These are phyloP conservation scores for Borostomias antarcticus DNA, from an alignment of 2,797 vertebrate species.

Conservation along the genomic window DNA sequence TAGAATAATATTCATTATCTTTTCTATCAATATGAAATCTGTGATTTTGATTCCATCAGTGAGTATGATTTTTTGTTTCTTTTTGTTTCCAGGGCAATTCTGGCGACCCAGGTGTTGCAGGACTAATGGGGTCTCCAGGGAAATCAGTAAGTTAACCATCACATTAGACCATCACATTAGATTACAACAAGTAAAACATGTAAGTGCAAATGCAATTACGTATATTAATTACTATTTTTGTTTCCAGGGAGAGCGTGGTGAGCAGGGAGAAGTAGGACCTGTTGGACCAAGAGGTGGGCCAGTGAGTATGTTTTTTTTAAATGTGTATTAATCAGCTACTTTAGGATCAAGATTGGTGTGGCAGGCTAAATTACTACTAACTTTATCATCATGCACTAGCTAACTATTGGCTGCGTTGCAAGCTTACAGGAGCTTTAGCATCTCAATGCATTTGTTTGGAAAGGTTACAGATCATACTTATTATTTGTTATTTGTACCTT, in stretches of 20 bases:
- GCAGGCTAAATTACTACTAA: not conserved
- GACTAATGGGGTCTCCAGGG: slow-evolving; percentile 89
- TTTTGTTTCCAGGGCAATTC: slow-evolving; percentile 74
- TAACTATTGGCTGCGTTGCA: not conserved
- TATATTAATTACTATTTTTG: slow-evolving; percentile 14
- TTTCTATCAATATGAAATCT: not conserved
- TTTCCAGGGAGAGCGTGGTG: slow-evolving; percentile 87
- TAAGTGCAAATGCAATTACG: not conserved
- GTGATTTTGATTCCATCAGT: not conserved
- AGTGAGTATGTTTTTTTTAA: slow-evolving; percentile 78
- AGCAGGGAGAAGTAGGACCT: slow-evolving; percentile 88
- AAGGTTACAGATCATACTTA: too few relatives aligned
- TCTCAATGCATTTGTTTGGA: too few relatives aligned
- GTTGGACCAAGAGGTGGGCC: slow-evolving; percentile 85
- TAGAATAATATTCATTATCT: slow-evolving; percentile 56
- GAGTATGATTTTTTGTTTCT: slow-evolving; percentile 1
- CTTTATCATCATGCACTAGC: not conserved
- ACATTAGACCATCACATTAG: not conserved
- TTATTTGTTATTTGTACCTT: not conserved
- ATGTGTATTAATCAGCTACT: too few relatives aligned
- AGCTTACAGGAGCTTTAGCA: not conserved
- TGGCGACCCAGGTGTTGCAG: slow-evolving; percentile 83
- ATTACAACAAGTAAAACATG: not conserved
- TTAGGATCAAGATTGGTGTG: not conserved
- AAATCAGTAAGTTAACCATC: slow-evolving; percentile 81